Percentiles rank a stretch among this genome's conserved stretches.
phyloP scores from a whole-genome alignment of 2,888 invertebrate species.

The Tipula unca region DNA sequence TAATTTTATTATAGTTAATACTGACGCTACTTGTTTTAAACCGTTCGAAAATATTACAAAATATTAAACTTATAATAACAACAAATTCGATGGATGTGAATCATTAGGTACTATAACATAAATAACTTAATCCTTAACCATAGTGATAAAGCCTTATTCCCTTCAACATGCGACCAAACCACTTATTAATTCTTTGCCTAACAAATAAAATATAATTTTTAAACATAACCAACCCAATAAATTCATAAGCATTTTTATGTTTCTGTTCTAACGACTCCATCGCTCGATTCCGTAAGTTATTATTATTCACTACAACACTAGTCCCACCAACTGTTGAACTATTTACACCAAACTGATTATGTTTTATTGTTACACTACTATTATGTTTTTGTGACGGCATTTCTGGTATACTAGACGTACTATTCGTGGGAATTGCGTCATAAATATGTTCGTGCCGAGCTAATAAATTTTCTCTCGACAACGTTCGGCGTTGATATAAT shows the following conservation, averaged over 20 bases:
- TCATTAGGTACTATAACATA: no score
- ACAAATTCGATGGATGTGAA: no score
- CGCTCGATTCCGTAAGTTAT: background rate
- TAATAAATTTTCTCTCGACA: slow-evolving; percentile 21
- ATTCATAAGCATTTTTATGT: background rate
- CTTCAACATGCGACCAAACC: no score
- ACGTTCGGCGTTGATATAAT: slow-evolving; percentile 21
- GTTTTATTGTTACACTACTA: background rate
- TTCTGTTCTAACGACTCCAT: background rate
- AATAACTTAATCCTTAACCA: no score
- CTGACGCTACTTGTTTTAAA: no score
- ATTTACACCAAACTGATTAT: background rate
- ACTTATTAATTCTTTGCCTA: background rate
- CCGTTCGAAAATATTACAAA: no score
- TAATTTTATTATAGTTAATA: no score
- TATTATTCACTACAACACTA: background rate
- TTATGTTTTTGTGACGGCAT: background rate
- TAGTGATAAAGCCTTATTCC: no score
- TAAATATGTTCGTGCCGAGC: background rate
- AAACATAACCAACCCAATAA: background rate
- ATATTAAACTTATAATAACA: no score
- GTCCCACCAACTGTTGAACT: background rate
- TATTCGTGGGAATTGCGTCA: background rate
- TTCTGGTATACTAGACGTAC: background rate
- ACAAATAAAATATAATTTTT: background rate